Evolutionary conservation across 2,797 vertebrate species (phyloP).

Genomic region (Sebastes iracundus): DNA sequence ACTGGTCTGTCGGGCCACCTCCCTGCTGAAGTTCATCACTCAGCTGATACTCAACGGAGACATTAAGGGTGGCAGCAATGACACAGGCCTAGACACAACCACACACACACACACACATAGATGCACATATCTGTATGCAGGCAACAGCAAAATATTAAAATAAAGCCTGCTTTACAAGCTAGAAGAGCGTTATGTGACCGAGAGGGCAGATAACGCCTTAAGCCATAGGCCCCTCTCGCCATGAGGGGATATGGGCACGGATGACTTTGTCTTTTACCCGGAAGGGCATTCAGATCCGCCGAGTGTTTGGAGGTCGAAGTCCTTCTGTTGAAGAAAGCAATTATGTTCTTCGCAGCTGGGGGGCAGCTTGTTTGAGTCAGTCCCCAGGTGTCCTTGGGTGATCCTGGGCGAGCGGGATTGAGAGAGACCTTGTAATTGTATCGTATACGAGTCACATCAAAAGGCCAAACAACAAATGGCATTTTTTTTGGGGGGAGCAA

Average conservation of each 20-base stretch:
- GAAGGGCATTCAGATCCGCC: conserved; percentile 60
- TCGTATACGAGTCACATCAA: conserved; percentile 20
- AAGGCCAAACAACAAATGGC: conserved; percentile 56
- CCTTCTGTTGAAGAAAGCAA: conserved; percentile 66
- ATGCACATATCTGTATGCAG: background rate
- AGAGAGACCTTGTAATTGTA: conserved; percentile 56
- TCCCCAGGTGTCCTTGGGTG: conserved; percentile 61
- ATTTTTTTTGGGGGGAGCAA: conserved; percentile 19
- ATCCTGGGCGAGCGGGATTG: conserved; percentile 53
- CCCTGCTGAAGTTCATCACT: conserved; percentile 75
- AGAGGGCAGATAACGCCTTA: conserved; percentile 43
- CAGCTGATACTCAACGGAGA: conserved; percentile 1
- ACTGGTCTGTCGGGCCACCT: conserved; percentile 66
- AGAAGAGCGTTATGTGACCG: background rate
- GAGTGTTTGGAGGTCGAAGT: conserved; percentile 49
- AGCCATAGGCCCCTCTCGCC: conserved; percentile 32
- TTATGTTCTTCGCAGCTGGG: conserved; percentile 61
- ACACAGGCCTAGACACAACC: background rate
- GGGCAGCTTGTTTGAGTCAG: conserved; percentile 47
- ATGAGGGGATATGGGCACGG: conserved; percentile 22
- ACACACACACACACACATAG: background rate
- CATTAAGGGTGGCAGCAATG: background rate
- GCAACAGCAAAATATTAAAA: background rate
- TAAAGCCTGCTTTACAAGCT: background rate
- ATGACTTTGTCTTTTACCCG: conserved; percentile 68